These are phyloP conservation scores for Arge pagana DNA, from an alignment of 2,888 invertebrate genomes.

Conservation along the genomic window DNA sequence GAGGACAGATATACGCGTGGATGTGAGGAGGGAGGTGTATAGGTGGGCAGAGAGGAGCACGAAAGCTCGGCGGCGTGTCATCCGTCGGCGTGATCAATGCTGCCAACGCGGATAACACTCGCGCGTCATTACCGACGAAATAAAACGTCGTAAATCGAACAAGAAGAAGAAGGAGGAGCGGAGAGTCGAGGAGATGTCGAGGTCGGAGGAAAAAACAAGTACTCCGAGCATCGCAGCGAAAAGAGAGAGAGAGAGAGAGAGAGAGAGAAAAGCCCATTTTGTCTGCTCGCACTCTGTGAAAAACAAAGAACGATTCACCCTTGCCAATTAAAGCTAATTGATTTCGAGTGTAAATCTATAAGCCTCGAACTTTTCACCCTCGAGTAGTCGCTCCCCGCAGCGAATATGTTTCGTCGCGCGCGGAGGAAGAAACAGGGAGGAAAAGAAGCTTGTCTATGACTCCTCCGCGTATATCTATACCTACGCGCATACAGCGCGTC, in stretches of 20 bases:
- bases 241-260: background rate
- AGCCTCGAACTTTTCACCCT: slow-evolving; percentile 10
- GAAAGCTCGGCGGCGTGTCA: background rate
- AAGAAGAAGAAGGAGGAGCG: too few species aligned
- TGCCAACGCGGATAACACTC: slow-evolving; percentile 16
- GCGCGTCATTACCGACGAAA: slow-evolving; percentile 19
- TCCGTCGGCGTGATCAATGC: slow-evolving; percentile 22
- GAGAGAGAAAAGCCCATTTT: background rate
- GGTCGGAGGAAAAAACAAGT: too few species aligned
- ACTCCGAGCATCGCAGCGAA: too few species aligned
- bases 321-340: slow-evolving; percentile 25
- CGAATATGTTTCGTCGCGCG: background rate
- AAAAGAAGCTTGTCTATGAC: background rate
- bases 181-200: too few species aligned
- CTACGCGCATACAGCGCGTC: too few species aligned
- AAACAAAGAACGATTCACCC: slow-evolving; percentile 5
- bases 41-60: too few species aligned
- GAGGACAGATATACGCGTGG: too few species aligned
- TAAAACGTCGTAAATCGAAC: too few species aligned
- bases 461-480: too few species aligned
- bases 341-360: slow-evolving; percentile 25
- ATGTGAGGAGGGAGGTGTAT: too few species aligned
- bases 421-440: background rate
- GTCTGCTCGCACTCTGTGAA: background rate
- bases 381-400: slow-evolving; percentile 2